Evolutionary conservation across 2,888 invertebrate genomes (phyloP), one percentile per base, ranked within the genome.

Genomic region (Phengaris alcon): DNA sequence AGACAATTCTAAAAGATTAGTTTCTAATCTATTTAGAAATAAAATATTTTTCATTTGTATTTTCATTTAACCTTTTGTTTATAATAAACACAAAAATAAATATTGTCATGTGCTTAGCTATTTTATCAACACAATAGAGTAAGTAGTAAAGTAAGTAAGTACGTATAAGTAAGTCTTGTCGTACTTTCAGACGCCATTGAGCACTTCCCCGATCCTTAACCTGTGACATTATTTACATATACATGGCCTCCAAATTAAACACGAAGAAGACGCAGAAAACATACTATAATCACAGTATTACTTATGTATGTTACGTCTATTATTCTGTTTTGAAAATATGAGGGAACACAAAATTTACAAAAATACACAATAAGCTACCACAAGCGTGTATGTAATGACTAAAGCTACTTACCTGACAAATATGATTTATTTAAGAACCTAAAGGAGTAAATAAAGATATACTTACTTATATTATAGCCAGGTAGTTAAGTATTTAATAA

Each of bases 351-450:
- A 57, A 15, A 15, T 15, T 15, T 5, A 51, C 54, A 54, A 13
- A 54, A 12, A 54, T 54, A 54, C 12, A 54, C 54, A 59, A n/a
- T 15, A 59, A 70, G 70, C 70, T 70, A 70, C 48, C 52, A 70
- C 15, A 70, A 70, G 70, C 70, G 22, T 51, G 52, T 59, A 59
- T 59, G 59, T 59, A 22, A 22, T 9, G 15, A 59, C 57, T 7
- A 22, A 59, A 59, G 22, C 22, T 5, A 59, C 59, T 59, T 59
- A 59, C 59, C 59, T 59, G 10, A 59, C 22, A 54, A 54, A 54
- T 54, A 57, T 57, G 15, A 15, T 54, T 48, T 48, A 48, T 48
- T 48, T 48, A 6, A 48, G 48, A 52, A 57, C 3, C n/a, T n/a
- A 57, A 8, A 8, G 15, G 6, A 46, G 46, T 46, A 2, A 46